Evolutionary conservation across 2,797 vertebrate species (phyloP), one percentile per base, ranked within the genome.

Genomic region (Okamejei kenojei): DNA sequence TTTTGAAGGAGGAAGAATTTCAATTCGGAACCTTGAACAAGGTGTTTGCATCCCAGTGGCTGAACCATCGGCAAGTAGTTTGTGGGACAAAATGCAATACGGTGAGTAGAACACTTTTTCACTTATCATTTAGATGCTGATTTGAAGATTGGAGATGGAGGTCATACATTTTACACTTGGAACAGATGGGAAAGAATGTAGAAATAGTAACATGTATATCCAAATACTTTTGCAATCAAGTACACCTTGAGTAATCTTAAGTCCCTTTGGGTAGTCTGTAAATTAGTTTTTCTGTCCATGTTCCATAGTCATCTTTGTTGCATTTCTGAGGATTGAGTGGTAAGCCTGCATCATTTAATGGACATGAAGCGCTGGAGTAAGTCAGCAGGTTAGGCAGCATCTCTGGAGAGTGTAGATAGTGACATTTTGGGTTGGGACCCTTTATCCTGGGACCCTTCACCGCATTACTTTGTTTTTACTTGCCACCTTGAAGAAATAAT

Each of bases 51-150:
- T 99, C 99, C 61, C 99, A 99, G 95, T 99, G 98, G 98, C 96
- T 99, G 94, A 99, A 99, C 96, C 98, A 99, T 94, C 97, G 97
- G 35, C 98, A 99, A 95, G 98, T 99, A 94, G 98, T 99, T 93
- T 99, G 98, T 93, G 98, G 98, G 94, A 99, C 98, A 94, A 99
- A 99, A 95, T 99, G 98, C 96, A 99, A 99, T 95, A 99, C 98
- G 94, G 99, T 99, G 95, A 98, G 98, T 94, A 73, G 45, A 13
- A 86, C 73, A 58, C n/a, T 63, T 8, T 35, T 54, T 54, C 45
- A 54, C 45, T 45, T 1, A 54, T 54, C 45, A 54, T 54, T 54
- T 54, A 54, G 5, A 54, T 54, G 45, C 45, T 6, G 45, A 54
- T 54, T 54, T 54, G 45, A 54, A 54, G 45, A 54, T 54, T 54